Percentiles rank a stretch among this genome's conserved stretches.
Evolutionary conservation across 2,797 vertebrate species (phyloP).

Genomic region (Orestias chungarensis): DNA sequence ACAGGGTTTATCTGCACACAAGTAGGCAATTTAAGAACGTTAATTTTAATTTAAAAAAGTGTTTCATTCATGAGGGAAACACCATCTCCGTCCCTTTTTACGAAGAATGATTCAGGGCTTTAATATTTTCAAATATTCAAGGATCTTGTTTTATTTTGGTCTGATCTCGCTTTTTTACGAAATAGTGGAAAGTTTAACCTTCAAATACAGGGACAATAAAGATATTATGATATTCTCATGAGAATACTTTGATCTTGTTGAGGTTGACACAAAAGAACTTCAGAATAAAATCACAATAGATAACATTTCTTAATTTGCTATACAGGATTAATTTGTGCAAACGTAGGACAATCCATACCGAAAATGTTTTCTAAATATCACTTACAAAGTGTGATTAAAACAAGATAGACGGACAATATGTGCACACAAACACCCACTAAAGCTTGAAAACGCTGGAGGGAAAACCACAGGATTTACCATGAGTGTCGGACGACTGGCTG

Average conservation of each 20-base stretch:
- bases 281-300: not conserved
- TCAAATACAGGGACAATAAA: not conserved
- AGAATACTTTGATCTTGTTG: not conserved
- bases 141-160: not conserved
- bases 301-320: not conserved
- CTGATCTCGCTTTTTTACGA: not conserved
- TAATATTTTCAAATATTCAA: not conserved
- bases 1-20: not conserved
- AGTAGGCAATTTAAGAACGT: not conserved
- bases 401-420: constrained; percentile 20
- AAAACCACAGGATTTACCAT: constrained; percentile 90
- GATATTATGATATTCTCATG: not conserved
- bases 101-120: not conserved
- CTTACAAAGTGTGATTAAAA: constrained; percentile 1
- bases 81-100: not conserved
- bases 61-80: not conserved
- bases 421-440: constrained; percentile 23
- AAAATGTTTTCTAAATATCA: not conserved
- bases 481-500: constrained; percentile 94
- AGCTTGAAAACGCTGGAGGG: constrained; percentile 61
- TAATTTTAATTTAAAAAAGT: not conserved
- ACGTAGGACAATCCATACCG: not conserved
- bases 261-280: not conserved
- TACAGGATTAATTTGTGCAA: not conserved
- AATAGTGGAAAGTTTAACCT: not conserved